Conservation (phyloP, 2,888 invertebrate genomes). For the Rhimphoctona megacephalus region DNA sequence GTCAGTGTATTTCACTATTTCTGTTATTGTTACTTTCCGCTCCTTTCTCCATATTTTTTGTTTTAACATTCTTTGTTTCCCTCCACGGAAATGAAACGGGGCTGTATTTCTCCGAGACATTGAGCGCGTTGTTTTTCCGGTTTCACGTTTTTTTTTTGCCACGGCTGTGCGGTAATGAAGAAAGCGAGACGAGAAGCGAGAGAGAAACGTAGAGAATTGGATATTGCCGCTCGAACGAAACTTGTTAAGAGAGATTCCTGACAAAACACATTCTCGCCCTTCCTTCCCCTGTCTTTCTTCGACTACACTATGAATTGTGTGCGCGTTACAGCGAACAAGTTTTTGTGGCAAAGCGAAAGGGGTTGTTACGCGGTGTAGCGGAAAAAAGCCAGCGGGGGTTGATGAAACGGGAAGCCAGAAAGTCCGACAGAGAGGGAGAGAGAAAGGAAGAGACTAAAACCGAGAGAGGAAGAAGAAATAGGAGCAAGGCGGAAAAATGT, state of each 20-base stretch:
- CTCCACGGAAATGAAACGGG: constrained; percentile 36
- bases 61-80: constrained; percentile 10
- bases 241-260: constrained; percentile 26
- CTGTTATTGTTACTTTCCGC: neutral
- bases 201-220: constrained; percentile 44
- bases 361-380: constrained; percentile 45
- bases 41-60: neutral
- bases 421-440: constrained; percentile 21
- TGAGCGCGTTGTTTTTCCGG: neutral
- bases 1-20: neutral
- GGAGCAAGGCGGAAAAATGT: constrained; percentile 17
- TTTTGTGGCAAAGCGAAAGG: constrained; percentile 52
- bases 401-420: constrained; percentile 43
- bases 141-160: neutral
- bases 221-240: constrained; percentile 30
- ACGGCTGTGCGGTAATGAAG: constrained; percentile 10
- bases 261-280: constrained; percentile 32
- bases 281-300: constrained; percentile 17
- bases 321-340: constrained; percentile 59
- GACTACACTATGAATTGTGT: constrained; percentile 28
- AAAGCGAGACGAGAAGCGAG: constrained; percentile 10
- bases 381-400: constrained; percentile 24
- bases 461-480: neutral
- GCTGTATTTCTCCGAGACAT: constrained; percentile 30
- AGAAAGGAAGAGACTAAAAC: neutral